phyloP scores from a whole-genome alignment of 2,888 invertebrate genomes.

The Charanyca ferruginea region DNA sequence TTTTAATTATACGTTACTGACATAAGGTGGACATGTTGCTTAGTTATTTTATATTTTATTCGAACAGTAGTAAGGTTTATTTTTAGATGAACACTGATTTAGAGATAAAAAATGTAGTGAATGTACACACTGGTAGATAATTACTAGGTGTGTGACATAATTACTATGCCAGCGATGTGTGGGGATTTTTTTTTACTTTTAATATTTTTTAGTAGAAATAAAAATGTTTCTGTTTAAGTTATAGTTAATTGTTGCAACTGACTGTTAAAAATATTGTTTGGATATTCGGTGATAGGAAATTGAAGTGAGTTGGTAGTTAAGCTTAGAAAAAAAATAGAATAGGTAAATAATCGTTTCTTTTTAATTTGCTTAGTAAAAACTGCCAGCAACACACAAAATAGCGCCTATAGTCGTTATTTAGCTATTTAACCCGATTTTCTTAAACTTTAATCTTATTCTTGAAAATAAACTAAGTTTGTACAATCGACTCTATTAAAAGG shows the following conservation, averaged over 20 bases:
- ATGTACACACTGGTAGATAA: slow-evolving; percentile 74
- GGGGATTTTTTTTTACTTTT: slow-evolving; percentile 66
- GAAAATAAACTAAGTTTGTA: too few relatives aligned
- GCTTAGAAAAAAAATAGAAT: too few relatives aligned
- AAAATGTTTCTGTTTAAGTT: slow-evolving; percentile 64
- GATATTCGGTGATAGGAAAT: slow-evolving; percentile 15
- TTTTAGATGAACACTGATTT: slow-evolving; percentile 67
- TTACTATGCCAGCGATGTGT: slow-evolving; percentile 71
- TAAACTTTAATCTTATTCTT: too few relatives aligned
- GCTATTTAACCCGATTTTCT: too few relatives aligned
- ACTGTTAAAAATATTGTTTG: slow-evolving; percentile 27
- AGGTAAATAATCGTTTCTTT: too few relatives aligned
- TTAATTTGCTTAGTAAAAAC: too few relatives aligned
- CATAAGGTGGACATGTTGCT: slow-evolving; percentile 56
- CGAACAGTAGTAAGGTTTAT: slow-evolving; percentile 65
- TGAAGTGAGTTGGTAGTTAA: neutral
- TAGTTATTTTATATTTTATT: slow-evolving; percentile 66
- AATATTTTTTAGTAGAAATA: slow-evolving; percentile 65
- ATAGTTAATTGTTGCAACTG: slow-evolving; percentile 50
- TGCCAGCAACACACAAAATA: too few relatives aligned
- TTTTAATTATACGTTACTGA: slow-evolving; percentile 75
- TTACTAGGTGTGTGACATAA: slow-evolving; percentile 82
- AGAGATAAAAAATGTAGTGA: slow-evolving; percentile 73
- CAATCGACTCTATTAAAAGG: too few relatives aligned
- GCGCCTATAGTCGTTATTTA: too few relatives aligned